phyloP scores from a whole-genome alignment of 2,888 invertebrate genomes.

The Microplitis manilae region DNA sequence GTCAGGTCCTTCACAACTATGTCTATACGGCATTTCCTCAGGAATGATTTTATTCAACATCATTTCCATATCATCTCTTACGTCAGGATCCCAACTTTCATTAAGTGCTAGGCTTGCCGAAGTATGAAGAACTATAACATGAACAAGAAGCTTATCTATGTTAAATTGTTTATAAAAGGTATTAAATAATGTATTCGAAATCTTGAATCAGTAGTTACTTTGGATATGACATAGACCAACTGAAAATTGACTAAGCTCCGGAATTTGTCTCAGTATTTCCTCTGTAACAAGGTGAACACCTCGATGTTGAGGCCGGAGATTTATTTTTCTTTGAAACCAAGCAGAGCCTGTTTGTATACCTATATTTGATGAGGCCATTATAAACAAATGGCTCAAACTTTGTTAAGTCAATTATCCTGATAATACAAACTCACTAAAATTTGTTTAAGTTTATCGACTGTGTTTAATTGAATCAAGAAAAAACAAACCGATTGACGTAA shows the following conservation, averaged over 20 bases:
- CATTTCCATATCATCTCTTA: conserved; percentile 99
- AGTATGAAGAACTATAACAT: conserved; percentile 92
- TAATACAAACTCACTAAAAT: neutral
- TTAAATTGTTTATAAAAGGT: neutral
- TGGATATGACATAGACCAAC: conserved; percentile 97
- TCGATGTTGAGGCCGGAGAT: conserved; percentile 94
- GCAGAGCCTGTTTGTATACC: conserved; percentile 96
- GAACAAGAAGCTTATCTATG: conserved; percentile 45
- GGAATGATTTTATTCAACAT: conserved; percentile 99
- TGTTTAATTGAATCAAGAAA: neutral
- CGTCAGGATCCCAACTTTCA: conserved; percentile 99
- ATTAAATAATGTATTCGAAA: neutral
- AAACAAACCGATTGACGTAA: neutral
- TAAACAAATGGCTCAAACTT: conserved; percentile 19
- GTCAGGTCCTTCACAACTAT: conserved; percentile 98
- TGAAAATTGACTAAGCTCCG: conserved; percentile 94
- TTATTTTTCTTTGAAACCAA: conserved; percentile 98
- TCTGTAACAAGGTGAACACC: conserved; percentile 98
- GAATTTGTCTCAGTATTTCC: conserved; percentile 94
- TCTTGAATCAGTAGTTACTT: conserved; percentile 80
- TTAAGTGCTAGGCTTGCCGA: conserved; percentile 97
- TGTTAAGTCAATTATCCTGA: conserved; percentile 4
- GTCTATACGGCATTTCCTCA: conserved; percentile 95
- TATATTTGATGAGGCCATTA: conserved; percentile 86
- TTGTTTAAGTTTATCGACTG: neutral